Percentiles rank a stretch among this genome's conserved stretches.
Conservation (phyloP, 2,113 vertebrate species). For the Aythya baeri region DNA sequence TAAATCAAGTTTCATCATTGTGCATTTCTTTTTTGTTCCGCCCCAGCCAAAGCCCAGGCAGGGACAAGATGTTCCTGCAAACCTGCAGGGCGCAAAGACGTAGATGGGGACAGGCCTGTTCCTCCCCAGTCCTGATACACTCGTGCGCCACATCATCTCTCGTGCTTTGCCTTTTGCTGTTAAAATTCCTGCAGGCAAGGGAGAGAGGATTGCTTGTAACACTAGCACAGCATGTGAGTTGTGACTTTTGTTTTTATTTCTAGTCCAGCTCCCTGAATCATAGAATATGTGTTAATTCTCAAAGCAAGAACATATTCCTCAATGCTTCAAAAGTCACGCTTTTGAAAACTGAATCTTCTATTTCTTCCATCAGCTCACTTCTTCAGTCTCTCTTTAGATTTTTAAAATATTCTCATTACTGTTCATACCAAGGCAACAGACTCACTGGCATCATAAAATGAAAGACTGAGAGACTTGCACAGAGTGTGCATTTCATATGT, state of each 20-base stretch:
- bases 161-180: neutral
- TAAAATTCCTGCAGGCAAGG: neutral
- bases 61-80: neutral
- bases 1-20: neutral
- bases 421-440: neutral
- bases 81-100: neutral
- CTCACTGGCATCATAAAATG: neutral
- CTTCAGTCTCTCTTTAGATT: neutral
- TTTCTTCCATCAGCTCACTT: neutral
- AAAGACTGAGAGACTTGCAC: neutral
- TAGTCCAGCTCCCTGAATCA: neutral
- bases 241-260: neutral
- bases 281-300: neutral
- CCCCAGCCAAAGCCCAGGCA: neutral
- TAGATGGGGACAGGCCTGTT: conserved; percentile 1
- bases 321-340: neutral
- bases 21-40: neutral
- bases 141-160: neutral
- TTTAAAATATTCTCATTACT: neutral
- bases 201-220: neutral
- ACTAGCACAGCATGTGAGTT: neutral
- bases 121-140: neutral
- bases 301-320: neutral
- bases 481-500: neutral
- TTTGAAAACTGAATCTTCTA: neutral